Evolutionary conservation across 2,888 invertebrate genomes (phyloP).

Genomic region (Pilophorus perplexus): DNA sequence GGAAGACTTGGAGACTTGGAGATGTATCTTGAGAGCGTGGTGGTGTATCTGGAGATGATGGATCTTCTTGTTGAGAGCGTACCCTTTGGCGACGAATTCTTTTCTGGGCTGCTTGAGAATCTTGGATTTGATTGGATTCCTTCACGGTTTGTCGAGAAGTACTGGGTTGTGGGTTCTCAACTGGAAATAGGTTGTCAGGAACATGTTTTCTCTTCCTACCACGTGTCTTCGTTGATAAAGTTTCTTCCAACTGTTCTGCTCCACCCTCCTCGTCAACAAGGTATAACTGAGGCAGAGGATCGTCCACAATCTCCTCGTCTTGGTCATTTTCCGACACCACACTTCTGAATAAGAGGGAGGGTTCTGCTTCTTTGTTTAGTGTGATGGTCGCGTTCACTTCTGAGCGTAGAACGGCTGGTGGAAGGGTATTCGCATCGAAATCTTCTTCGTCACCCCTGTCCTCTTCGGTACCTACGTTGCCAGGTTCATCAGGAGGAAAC

Average conservation of each 20-base stretch:
- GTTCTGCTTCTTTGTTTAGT: neutral
- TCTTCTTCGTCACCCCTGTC: neutral
- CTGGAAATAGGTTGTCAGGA: neutral
- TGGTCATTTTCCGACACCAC: neutral
- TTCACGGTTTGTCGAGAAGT: neutral
- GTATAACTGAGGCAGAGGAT: neutral
- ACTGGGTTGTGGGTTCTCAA: neutral
- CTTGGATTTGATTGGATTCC: no score
- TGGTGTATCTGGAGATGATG: no score
- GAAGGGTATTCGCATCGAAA: neutral
- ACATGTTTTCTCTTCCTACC: neutral
- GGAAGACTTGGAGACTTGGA: no score
- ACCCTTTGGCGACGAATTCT: no score
- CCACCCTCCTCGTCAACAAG: neutral
- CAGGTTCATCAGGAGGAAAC: neutral
- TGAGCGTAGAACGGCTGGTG: neutral
- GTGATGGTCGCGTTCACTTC: neutral
- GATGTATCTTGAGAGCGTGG: no score
- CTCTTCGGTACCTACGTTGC: neutral
- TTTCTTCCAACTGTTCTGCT: neutral
- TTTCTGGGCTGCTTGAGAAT: no score
- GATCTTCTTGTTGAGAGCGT: no score
- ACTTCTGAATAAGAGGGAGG: neutral
- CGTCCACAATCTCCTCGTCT: neutral
- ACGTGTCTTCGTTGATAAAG: neutral